Base-by-base conservation (phyloP, 2,113 vertebrate genomes). In the Tragelaphus scriptus region DNA sequence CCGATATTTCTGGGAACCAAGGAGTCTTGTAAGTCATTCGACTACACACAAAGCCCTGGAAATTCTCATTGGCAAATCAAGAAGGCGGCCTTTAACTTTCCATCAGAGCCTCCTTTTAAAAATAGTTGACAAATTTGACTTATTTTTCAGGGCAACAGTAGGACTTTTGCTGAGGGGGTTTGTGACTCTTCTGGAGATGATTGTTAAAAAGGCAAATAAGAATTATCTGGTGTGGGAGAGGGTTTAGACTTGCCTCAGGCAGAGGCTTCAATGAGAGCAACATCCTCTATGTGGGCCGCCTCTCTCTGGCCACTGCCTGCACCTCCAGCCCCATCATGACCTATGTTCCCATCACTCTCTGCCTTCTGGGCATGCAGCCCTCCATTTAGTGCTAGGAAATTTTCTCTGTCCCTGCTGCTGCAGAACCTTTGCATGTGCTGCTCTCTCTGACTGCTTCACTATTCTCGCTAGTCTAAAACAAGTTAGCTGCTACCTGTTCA, bases 1-100 rank as follows among this genome's bases (percentile, higher is more conserved):
- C 47, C 1, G 53, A 63, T 97, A 95, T 97, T 97, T 97, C 94
- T 90, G 94, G 96, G 96, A 97, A 91, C 92, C 93, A 95, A 96
- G 95, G 91, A 97, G 90, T 56, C 97, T 97, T 94, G 77, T 94
- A 98, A 97, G 93, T 98, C 96, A 96, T 95, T 97, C 75, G 77
- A 96, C 88, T 85, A 89, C 93, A 98, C 8, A 51, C 95, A 85
- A 47, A 94, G 40, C 56, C 95, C 63, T 40, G n/a, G 95, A 94
- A 89, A 56, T 93, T 89, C 91, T 97, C 92, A 93, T 80, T 95
- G 94, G 88, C 0, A 15, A 93, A 93, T 94, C 93, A 96, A 94
- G 93, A 63, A 96, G 79, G 93, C 53, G 88, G 93, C 81, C 93
- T 98, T 97, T 92, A 86, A 89, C 91, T 91, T 95, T 80, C 71